Evolutionary conservation across 2,888 invertebrate genomes (phyloP).

Genomic region (Aromia moschata): DNA sequence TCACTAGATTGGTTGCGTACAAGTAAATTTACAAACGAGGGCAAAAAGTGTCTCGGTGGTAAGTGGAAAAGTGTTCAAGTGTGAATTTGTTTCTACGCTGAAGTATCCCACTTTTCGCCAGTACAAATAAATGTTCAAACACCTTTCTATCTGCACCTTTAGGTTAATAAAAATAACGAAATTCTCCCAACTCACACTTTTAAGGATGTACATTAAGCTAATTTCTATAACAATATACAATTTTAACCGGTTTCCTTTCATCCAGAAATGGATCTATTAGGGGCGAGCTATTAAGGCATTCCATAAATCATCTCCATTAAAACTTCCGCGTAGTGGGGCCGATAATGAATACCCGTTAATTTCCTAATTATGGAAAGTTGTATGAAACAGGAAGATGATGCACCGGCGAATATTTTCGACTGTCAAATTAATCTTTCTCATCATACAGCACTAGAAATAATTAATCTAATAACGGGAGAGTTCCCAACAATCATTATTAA

Average conservation of each 20-base stretch:
- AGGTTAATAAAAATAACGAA: too few species aligned
- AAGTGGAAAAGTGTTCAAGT: too few species aligned
- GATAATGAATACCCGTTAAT: not conserved
- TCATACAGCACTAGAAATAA: slow-evolving; percentile 14
- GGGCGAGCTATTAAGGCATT: not conserved
- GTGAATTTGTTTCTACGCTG: too few species aligned
- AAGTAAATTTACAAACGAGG: too few species aligned
- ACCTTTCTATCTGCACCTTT: too few species aligned
- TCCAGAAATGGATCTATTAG: not conserved
- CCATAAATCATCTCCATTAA: not conserved
- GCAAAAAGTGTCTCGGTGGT: too few species aligned
- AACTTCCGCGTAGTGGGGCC: not conserved
- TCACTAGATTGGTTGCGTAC: too few species aligned
- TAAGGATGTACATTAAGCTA: too few species aligned
- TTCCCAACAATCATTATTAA: slow-evolving; percentile 23
- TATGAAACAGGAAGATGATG: not conserved
- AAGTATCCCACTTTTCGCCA: too few species aligned
- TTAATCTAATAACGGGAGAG: slow-evolving; percentile 18
- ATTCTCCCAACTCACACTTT: too few species aligned
- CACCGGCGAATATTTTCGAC: slow-evolving; percentile 9
- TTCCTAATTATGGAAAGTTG: not conserved
- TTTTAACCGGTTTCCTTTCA: not conserved
- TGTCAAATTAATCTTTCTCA: slow-evolving; percentile 19
- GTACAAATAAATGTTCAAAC: too few species aligned
- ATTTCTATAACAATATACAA: too few species aligned